phyloP scores from a whole-genome alignment of 2,113 vertebrate species.

The Anguilla rostrata region DNA sequence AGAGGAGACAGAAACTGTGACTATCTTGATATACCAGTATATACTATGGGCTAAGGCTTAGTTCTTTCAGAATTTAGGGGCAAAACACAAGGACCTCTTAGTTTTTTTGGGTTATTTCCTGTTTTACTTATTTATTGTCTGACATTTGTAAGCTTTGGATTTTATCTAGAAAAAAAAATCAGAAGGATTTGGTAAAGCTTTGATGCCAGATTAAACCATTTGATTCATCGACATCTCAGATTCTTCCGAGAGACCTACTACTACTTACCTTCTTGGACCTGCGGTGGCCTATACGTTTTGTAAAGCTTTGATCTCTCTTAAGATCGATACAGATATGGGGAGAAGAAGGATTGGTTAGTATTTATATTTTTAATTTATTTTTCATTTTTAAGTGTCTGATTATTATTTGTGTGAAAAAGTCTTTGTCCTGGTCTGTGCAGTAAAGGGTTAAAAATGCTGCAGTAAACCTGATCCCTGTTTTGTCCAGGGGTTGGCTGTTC shows the following conservation, averaged over 20 bases:
- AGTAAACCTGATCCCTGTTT: neutral
- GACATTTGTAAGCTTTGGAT: neutral
- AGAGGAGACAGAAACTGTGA: neutral
- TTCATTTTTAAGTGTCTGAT: too few species aligned
- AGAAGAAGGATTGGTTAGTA: too few species aligned
- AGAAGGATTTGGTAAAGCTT: neutral
- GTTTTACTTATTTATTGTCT: neutral
- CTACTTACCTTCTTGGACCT: neutral
- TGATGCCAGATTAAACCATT: neutral
- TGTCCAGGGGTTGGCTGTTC: neutral
- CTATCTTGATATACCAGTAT: neutral
- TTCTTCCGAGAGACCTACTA: neutral
- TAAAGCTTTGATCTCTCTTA: neutral
- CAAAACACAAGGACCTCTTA: neutral
- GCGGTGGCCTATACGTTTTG: neutral
- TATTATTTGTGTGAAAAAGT: neutral
- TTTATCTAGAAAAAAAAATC: neutral
- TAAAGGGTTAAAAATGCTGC: slow-evolving; percentile 15
- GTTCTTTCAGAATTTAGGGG: neutral
- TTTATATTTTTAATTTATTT: neutral
- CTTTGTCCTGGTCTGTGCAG: neutral
- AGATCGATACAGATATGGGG: too few species aligned
- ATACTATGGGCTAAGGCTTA: slow-evolving; percentile 10
- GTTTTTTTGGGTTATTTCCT: neutral
- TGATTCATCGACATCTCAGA: neutral